These are phyloP conservation scores for Popillia japonica DNA, from an alignment of 1,140 invertebrate species.

Conservation along the genomic window DNA sequence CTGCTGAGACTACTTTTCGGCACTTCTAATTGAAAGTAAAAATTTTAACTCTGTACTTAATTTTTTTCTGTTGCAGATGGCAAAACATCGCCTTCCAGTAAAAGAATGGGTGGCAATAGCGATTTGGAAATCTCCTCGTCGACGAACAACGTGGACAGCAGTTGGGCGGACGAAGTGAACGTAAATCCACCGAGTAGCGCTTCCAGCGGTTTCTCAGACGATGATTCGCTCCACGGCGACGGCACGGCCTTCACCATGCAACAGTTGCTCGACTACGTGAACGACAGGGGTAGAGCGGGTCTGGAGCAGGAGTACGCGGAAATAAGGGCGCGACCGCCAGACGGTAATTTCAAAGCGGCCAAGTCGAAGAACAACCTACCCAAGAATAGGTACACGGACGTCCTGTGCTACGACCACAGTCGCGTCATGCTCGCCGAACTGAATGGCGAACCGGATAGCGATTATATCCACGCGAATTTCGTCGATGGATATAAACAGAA, in stretches of 20 bases:
- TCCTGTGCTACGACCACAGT: conserved; percentile 94
- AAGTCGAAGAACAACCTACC: conserved; percentile 82
- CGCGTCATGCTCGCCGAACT: conserved; percentile 83
- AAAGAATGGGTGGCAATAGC: conserved; percentile 50
- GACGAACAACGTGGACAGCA: conserved; percentile 54
- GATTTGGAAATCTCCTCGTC: conserved; percentile 54
- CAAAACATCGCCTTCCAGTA: conserved; percentile 57
- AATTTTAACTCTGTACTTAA: no score
- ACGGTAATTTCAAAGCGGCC: conserved; percentile 83
- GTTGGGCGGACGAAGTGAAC: conserved; percentile 58
- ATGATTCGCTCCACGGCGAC: conserved; percentile 83
- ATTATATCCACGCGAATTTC: conserved; percentile 98
- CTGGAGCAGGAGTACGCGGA: conserved; percentile 85
- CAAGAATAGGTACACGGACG: conserved; percentile 97
- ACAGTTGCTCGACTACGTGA: conserved; percentile 81
- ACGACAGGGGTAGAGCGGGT: conserved; percentile 77
- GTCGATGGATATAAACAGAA: conserved; percentile 98
- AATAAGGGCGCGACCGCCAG: conserved; percentile 82
- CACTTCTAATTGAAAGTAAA: not conserved
- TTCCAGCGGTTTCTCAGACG: conserved; percentile 87
- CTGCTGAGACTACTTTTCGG: no score
- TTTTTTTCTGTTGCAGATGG: conserved; percentile 55
- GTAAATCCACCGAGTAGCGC: conserved; percentile 76
- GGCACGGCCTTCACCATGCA: conserved; percentile 67
- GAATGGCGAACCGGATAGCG: conserved; percentile 77